Evolutionary conservation across 2,113 vertebrate genomes (phyloP).

Genomic region (Synchiropus splendidus): DNA sequence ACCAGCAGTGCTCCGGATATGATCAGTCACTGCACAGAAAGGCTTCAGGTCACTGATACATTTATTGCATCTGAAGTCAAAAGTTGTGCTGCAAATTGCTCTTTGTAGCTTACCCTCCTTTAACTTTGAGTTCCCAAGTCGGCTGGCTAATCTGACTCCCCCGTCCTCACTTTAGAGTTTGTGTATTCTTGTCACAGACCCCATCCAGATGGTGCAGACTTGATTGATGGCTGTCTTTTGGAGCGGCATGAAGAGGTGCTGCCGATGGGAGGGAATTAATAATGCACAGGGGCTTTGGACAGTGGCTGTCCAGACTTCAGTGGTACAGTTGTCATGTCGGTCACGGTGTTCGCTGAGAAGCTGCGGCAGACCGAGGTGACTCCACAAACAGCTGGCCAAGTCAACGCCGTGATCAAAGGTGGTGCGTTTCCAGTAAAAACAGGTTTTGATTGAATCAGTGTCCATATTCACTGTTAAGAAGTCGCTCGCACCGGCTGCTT

Average conservation of each 20-base stretch:
- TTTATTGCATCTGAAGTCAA: too few relatives aligned
- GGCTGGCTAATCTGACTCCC: too few relatives aligned
- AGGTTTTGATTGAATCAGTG: too few relatives aligned
- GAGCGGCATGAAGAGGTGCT: slow-evolving; percentile 16
- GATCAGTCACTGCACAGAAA: slow-evolving; percentile 34
- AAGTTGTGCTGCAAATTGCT: too few relatives aligned
- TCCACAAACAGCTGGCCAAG: slow-evolving; percentile 1
- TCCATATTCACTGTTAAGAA: too few relatives aligned
- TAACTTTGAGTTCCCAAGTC: too few relatives aligned
- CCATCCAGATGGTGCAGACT: slow-evolving; percentile 17
- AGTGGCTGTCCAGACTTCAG: slow-evolving; percentile 17
- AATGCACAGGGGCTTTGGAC: slow-evolving; percentile 26
- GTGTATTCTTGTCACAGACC: slow-evolving; percentile 25
- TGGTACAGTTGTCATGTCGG: slow-evolving; percentile 35
- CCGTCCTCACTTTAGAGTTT: too few relatives aligned
- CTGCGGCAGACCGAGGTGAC: slow-evolving; percentile 7
- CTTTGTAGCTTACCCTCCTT: too few relatives aligned
- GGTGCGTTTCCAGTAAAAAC: too few relatives aligned
- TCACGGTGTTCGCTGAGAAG: slow-evolving; percentile 26
- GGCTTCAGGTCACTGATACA: too few relatives aligned
- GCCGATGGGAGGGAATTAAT: slow-evolving; percentile 32
- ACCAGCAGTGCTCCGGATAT: slow-evolving; percentile 41
- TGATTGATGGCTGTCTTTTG: slow-evolving; percentile 46
- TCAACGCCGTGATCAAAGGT: too few relatives aligned
- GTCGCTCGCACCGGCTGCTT: slow-evolving; percentile 31